These are phyloP conservation scores for Dione juno DNA, from an alignment of 2,888 invertebrate species.

Conservation along the genomic window DNA sequence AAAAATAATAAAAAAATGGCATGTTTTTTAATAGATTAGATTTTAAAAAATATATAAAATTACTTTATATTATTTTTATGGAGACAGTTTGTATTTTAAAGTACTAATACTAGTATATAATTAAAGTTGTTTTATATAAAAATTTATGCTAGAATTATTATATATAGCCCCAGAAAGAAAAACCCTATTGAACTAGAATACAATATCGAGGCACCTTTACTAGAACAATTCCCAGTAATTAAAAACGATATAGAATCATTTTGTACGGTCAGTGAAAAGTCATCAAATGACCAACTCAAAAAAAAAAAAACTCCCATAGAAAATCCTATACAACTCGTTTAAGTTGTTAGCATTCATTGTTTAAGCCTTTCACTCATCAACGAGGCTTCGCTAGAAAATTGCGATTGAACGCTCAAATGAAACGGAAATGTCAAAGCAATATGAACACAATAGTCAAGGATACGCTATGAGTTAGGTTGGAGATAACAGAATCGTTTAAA, in stretches of 20 bases:
- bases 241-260: background rate
- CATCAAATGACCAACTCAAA: conserved; percentile 7
- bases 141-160: too few species aligned
- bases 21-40: too few species aligned
- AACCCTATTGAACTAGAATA: background rate
- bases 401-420: conserved; percentile 35
- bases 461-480: background rate
- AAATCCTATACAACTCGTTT: conserved; percentile 34
- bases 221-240: background rate
- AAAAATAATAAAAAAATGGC: too few species aligned
- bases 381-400: conserved; percentile 37
- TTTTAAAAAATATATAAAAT: too few species aligned
- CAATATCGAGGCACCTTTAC: background rate
- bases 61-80: too few species aligned
- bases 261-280: conserved; percentile 1
- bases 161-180: too few species aligned
- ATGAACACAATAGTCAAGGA: background rate
- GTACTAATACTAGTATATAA: too few species aligned
- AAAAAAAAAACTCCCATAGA: background rate
- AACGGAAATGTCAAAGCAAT: conserved; percentile 19
- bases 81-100: too few species aligned
- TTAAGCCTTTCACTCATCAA: conserved; percentile 34
- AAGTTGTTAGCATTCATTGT: conserved; percentile 41
- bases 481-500: background rate
- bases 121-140: too few species aligned